Evolutionary conservation across 2,113 vertebrate genomes (phyloP), one percentile per base, ranked within the genome.

Genomic region (Peromyscus maniculatus): DNA sequence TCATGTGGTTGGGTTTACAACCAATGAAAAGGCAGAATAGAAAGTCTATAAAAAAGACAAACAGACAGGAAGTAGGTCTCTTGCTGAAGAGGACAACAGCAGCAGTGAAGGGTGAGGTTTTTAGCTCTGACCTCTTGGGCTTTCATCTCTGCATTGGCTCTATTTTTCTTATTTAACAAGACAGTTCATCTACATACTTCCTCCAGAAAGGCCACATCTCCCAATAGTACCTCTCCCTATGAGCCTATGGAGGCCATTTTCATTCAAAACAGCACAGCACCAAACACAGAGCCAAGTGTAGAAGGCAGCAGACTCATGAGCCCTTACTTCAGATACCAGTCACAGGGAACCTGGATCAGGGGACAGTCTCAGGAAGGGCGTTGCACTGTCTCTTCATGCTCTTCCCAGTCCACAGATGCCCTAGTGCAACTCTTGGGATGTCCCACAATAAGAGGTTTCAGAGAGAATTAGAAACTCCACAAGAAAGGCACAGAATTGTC

Each of bases 391-490:
- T 75, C 22, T 12, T 3, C 8, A 26, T 15, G 5, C 13, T 87
- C n/a, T 66, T 46, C 75, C 10, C 52, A 95, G 67, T 21, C 74
- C 72, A 77, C 39, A 52, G 36, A 62, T 12, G 43, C 62, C 57
- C 24, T 16, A 49, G 69, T 2, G 19, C 26, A 83, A 88, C 22
- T 72, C 57, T 39, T 39, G 71, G 36, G 57, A 26, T 8, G 46
- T 66, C 26, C 39, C 72, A 88, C 21, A 94, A 82, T 67, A 75
- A 97, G 16, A 46, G 87, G 9, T 91, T 67, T 71, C 91, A 31
- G 69, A 94, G 78, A 59, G 96, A 15, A 69, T 4, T 5, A 75
- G 91, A 97, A 96, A 77, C 7, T 57, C 8, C 9, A 72, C 52
- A 66, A 21, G 28, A 91, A 80, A 75, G n/a, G 72, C 15, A 78